These are phyloP conservation scores for Drosophila aldrichi DNA, from an alignment of 2,888 invertebrate species.

Conservation along the genomic window DNA sequence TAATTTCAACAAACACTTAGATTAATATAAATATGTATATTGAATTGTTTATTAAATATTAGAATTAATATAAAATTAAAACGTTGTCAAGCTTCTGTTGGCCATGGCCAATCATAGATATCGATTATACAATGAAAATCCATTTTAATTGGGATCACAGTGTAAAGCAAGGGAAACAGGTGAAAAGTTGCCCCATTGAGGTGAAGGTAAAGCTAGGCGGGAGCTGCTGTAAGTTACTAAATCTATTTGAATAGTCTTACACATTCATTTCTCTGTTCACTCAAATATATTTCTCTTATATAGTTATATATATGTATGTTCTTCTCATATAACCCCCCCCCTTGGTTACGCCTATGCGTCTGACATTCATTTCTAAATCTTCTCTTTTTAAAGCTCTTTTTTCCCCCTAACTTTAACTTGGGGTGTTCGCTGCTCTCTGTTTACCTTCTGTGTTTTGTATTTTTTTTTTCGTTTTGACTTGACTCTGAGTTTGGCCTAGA, in stretches of 20 bases:
- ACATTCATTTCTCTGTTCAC: background rate
- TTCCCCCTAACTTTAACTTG: slow-evolving; percentile 33
- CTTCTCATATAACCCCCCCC: background rate
- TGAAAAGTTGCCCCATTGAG: background rate
- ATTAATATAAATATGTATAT: too few species aligned
- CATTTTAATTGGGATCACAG: background rate
- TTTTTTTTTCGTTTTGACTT: slow-evolving; percentile 12
- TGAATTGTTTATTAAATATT: too few species aligned
- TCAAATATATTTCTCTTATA: background rate
- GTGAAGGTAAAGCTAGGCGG: background rate
- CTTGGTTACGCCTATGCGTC: background rate
- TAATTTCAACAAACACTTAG: too few species aligned
- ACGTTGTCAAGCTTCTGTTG: background rate
- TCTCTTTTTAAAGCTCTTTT: slow-evolving; percentile 54
- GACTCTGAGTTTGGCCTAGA: slow-evolving; percentile 36
- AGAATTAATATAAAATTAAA: too few species aligned
- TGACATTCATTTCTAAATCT: slow-evolving; percentile 42
- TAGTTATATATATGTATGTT: too few species aligned
- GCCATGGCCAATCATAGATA: background rate
- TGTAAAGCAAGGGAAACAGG: background rate
- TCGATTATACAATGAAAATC: background rate
- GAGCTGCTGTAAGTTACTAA: background rate
- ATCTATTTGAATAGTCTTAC: background rate
- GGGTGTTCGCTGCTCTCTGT: slow-evolving; percentile 5
- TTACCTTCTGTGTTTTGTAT: slow-evolving; percentile 23